Conservation (phyloP, 2,797 vertebrate genomes). For the Aselliscus stoliczkanus region DNA sequence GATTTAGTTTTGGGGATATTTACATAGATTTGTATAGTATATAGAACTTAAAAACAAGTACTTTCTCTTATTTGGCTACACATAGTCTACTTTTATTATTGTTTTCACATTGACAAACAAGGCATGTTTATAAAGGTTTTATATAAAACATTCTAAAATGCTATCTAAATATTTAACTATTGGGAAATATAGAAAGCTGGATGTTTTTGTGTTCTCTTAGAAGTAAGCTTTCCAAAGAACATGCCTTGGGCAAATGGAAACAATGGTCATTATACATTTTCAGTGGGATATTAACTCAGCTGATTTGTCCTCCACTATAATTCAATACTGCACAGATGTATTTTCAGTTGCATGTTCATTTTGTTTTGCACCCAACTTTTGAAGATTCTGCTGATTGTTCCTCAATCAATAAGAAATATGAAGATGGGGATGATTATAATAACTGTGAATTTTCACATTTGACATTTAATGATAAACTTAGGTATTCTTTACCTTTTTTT, state of each 20-base stretch:
- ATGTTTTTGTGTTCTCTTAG: slow-evolving; percentile 4
- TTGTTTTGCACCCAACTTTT: not conserved
- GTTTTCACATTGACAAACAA: not conserved
- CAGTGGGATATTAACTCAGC: not conserved
- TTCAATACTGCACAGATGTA: not conserved
- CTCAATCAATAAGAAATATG: slow-evolving; percentile 23
- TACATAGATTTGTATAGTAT: not conserved
- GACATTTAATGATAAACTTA: slow-evolving; percentile 37
- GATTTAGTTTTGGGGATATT: not conserved
- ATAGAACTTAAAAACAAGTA: not conserved
- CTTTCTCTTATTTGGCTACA: not conserved
- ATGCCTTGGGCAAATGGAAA: not conserved
- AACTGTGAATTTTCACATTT: slow-evolving; percentile 52
- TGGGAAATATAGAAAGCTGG: not conserved
- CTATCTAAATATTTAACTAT: not conserved
- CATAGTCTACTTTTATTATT: not conserved
- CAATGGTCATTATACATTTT: not conserved
- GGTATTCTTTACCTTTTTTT: not conserved
- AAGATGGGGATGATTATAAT: slow-evolving; percentile 29
- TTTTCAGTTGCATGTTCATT: not conserved
- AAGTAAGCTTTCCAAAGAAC: not conserved
- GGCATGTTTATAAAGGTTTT: not conserved
- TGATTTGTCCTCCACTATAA: not conserved
- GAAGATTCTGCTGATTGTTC: not conserved
- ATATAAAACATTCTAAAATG: not conserved